phyloP scores from a whole-genome alignment of 2,888 invertebrate genomes.

The Saturnia pavonia region DNA sequence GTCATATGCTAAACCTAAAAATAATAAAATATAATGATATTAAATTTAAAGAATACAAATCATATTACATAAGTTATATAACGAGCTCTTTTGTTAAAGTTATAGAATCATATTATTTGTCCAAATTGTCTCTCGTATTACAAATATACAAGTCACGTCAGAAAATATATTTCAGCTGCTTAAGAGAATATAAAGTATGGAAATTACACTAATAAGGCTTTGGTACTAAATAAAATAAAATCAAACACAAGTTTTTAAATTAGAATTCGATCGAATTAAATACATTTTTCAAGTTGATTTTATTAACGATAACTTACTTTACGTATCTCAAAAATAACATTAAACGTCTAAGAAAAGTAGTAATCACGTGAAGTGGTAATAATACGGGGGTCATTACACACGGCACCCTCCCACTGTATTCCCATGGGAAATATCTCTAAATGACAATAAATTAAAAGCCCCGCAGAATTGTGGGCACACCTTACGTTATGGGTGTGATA shows the following conservation, averaged over 20 bases:
- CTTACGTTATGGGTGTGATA: constrained; percentile 30
- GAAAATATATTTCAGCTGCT: too few species aligned
- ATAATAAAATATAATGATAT: too few species aligned
- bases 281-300: not conserved
- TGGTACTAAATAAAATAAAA: not conserved
- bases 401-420: constrained; percentile 14
- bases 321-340: not conserved
- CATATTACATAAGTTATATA: too few species aligned
- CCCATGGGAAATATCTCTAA: constrained; percentile 47
- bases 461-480: constrained; percentile 37
- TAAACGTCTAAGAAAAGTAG: constrained; percentile 18
- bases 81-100: too few species aligned
- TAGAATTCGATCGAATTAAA: not conserved
- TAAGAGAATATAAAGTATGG: too few species aligned
- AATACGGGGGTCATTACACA: constrained; percentile 25
- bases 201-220: not conserved
- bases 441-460: constrained; percentile 44
- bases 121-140: too few species aligned
- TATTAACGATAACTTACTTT: not conserved
- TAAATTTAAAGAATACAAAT: too few species aligned
- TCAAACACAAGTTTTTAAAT: not conserved
- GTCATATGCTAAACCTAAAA: too few species aligned
- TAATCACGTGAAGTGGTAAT: constrained; percentile 35
- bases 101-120: too few species aligned
- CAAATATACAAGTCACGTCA: too few species aligned